These are phyloP conservation scores for Heterohyrax brucei DNA, from an alignment of 2,797 vertebrate genomes.

Conservation along the genomic window DNA sequence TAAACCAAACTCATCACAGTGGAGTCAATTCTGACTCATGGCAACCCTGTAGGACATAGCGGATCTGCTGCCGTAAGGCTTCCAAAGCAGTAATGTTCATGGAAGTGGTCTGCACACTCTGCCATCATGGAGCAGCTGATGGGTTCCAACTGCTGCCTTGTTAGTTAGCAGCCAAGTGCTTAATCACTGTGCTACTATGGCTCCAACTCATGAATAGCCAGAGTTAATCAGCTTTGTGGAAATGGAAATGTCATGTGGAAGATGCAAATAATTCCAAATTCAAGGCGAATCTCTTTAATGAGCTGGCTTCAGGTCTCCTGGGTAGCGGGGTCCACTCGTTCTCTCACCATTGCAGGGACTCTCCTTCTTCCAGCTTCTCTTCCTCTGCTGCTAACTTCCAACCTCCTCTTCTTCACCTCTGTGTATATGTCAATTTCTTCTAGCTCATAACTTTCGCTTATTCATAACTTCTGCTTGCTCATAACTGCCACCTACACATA, in stretches of 20 bases:
- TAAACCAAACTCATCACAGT: too few relatives aligned
- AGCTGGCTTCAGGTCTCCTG: background rate
- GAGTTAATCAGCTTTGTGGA: background rate
- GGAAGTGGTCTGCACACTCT: too few relatives aligned
- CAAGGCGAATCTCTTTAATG: background rate
- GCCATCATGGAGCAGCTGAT: too few relatives aligned
- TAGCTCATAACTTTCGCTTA: slow-evolving; percentile 63
- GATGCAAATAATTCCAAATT: background rate
- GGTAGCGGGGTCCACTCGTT: background rate
- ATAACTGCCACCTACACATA: slow-evolving; percentile 16
- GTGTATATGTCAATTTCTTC: background rate
- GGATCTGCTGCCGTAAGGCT: too few relatives aligned
- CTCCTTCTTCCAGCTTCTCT: background rate
- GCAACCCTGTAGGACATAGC: too few relatives aligned
- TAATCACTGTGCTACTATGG: too few relatives aligned
- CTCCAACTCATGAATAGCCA: background rate
- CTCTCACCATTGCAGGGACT: background rate
- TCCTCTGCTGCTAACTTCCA: background rate
- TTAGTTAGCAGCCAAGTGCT: too few relatives aligned
- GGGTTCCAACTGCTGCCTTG: too few relatives aligned
- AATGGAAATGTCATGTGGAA: background rate
- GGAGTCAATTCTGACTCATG: too few relatives aligned
- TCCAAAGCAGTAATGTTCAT: too few relatives aligned
- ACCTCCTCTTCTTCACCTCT: background rate
- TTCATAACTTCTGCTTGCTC: slow-evolving; percentile 65